phyloP scores from a whole-genome alignment of 2,797 vertebrate species.

The Peromyscus nudipes region DNA sequence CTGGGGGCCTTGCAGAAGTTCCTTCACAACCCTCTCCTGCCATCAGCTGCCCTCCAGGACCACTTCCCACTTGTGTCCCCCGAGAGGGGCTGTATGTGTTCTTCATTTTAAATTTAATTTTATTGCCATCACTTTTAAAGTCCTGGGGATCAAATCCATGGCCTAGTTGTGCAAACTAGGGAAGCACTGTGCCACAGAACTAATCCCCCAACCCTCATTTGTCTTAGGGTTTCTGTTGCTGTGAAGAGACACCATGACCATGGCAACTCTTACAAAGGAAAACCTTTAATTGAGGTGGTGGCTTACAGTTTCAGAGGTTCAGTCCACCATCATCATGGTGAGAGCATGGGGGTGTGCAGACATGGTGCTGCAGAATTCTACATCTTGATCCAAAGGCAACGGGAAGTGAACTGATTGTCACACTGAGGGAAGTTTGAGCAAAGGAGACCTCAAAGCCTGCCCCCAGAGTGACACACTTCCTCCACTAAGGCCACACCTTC shows the following conservation, averaged over 20 bases:
- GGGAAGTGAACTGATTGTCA: not conserved
- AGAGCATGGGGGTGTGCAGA: not conserved
- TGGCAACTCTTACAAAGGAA: not conserved
- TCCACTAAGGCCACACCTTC: not conserved
- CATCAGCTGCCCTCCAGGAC: not conserved
- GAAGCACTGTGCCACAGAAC: not conserved
- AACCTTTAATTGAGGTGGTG: not conserved
- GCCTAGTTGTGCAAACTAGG: too few relatives aligned
- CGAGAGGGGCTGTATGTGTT: not conserved
- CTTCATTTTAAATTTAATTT: not conserved
- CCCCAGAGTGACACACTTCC: not conserved
- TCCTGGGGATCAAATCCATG: not conserved
- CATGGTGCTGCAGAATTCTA: not conserved
- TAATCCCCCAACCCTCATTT: not conserved
- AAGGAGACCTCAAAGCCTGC: not conserved
- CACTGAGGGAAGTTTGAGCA: not conserved
- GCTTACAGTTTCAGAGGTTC: not conserved
- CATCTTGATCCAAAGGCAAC: not conserved
- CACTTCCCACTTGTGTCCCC: not conserved
- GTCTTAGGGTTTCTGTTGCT: not conserved
- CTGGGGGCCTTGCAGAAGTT: not conserved
- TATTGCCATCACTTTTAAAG: not conserved
- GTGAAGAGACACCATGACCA: not conserved
- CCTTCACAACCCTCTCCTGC: not conserved
- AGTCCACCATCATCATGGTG: not conserved